These are phyloP conservation scores for Psittacus erithacus DNA, from an alignment of 2,113 vertebrate genomes.

Conservation along the genomic window DNA sequence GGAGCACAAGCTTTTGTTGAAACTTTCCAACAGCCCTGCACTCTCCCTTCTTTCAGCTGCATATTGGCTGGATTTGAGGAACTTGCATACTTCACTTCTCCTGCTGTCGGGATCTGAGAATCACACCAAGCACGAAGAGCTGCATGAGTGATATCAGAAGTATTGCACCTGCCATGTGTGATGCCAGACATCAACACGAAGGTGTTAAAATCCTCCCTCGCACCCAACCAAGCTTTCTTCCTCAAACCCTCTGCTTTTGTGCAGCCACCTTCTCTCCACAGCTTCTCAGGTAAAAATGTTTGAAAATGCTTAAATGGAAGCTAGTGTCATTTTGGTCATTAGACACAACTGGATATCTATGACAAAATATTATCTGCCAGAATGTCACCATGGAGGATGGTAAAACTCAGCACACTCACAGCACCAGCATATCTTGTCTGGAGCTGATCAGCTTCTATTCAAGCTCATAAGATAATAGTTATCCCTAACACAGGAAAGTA, in stretches of 20 bases:
- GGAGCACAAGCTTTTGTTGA: neutral
- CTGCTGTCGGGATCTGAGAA: neutral
- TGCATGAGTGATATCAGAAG: neutral
- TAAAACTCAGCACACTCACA: neutral
- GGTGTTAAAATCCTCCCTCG: neutral
- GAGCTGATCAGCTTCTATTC: neutral
- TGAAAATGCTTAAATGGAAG: neutral
- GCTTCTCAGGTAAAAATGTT: neutral
- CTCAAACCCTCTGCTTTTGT: neutral
- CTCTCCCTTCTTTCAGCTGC: neutral
- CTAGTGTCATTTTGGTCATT: neutral
- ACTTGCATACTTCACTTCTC: neutral
- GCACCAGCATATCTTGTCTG: neutral
- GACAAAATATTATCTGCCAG: neutral
- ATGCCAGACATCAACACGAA: neutral
- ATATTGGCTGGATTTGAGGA: neutral
- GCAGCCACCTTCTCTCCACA: neutral
- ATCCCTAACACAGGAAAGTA: neutral
- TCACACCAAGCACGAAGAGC: neutral
- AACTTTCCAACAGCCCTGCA: neutral
- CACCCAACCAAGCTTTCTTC: neutral
- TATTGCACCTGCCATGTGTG: neutral
- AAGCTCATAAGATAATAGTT: neutral
- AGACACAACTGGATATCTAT: neutral
- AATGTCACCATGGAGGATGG: neutral